phyloP scores from a whole-genome alignment of 2,888 invertebrate genomes.

The Megaustenia siamemsis region DNA sequence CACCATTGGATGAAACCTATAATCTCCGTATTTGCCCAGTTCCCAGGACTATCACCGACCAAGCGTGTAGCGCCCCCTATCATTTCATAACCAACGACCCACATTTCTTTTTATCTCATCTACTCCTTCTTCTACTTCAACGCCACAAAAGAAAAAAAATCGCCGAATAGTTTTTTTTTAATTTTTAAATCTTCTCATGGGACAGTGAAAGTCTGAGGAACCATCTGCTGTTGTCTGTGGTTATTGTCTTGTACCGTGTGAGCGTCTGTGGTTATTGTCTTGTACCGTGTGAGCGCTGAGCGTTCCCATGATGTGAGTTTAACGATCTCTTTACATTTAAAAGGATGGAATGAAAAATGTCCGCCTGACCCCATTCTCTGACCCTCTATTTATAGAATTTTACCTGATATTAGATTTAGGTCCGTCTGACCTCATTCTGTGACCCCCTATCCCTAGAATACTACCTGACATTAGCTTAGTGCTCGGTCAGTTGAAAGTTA shows the following conservation, averaged over 20 bases:
- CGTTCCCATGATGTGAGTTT: neutral
- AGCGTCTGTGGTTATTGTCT: neutral
- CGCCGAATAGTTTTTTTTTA: too few species aligned
- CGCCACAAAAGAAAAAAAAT: too few species aligned
- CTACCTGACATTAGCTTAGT: neutral
- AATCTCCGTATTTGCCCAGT: neutral
- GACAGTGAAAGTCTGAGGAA: neutral
- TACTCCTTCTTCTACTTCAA: too few species aligned
- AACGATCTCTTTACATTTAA: neutral
- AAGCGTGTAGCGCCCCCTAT: too few species aligned
- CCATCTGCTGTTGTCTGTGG: neutral
- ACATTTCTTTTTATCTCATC: too few species aligned
- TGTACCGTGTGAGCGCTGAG: neutral
- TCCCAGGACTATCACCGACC: neutral
- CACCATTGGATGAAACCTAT: neutral
- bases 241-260: neutral
- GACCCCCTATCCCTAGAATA: neutral
- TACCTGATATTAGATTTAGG: neutral
- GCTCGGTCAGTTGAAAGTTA: neutral
- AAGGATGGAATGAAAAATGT: neutral
- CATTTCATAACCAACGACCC: too few species aligned
- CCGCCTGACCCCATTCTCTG: too few species aligned
- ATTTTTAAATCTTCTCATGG: neutral
- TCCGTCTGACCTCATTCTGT: neutral
- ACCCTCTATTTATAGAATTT: neutral